A percentile compares a stretch with the other conserved stretches of the same genome.
Evolutionary conservation across 2,888 invertebrate genomes (phyloP).

Genomic region (Pecten maximus): DNA sequence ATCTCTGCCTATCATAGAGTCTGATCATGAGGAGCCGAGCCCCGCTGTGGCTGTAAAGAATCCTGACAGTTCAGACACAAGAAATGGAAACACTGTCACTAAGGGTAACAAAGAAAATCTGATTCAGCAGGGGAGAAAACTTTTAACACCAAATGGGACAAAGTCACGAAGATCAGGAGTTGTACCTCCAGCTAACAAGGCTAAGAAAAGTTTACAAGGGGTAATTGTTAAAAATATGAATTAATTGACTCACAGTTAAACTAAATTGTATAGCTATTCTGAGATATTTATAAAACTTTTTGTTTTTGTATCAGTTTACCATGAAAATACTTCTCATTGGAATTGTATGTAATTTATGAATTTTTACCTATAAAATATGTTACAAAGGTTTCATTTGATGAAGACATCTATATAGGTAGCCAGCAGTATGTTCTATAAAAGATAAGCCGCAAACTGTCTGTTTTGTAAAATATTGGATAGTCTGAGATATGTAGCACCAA

Average conservation of each 20-base stretch:
- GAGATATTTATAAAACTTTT: too few relatives aligned
- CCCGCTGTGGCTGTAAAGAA: background rate
- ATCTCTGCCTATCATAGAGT: background rate
- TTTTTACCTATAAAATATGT: too few relatives aligned
- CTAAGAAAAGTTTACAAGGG: conserved; percentile 33
- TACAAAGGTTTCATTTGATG: too few relatives aligned
- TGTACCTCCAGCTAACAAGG: background rate
- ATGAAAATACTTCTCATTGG: too few relatives aligned
- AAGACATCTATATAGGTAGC: too few relatives aligned
- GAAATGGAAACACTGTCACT: background rate
- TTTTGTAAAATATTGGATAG: too few relatives aligned
- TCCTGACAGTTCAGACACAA: background rate
- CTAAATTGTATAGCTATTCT: background rate
- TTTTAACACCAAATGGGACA: background rate
- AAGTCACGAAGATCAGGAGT: background rate
- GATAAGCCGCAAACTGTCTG: too few relatives aligned
- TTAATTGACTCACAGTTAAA: background rate
- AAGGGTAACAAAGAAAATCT: conserved; percentile 9
- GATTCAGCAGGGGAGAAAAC: background rate
- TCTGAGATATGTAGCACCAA: too few relatives aligned
- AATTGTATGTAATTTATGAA: too few relatives aligned
- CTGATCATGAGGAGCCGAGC: background rate
- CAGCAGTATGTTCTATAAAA: too few relatives aligned
- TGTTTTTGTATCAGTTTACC: too few relatives aligned
- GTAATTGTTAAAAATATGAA: background rate